Evolutionary conservation across 2,113 vertebrate genomes (phyloP), one percentile per base, ranked within the genome.

Genomic region (Hippocampus barbouri): DNA sequence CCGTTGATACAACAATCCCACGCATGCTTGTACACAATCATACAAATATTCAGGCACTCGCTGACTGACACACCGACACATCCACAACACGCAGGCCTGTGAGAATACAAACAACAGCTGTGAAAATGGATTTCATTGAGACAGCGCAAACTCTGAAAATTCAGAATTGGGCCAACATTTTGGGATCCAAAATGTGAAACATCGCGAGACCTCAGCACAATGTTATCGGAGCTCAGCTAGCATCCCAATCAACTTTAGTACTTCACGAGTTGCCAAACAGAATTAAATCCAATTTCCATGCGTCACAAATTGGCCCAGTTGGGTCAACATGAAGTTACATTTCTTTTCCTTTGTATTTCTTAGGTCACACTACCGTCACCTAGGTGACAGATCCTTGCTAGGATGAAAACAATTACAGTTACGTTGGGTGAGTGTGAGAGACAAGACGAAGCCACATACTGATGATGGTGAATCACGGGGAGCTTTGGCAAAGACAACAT

Each of bases 1-100:
- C 67, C 78, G 73, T 81, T 66, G 68, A 69, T 82, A 79, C 80
- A 79, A 86, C 73, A 79, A 66, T 80, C 71, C 68, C 59, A 84
- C 59, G 68, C 78, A 65, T 83, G 73, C 69, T 71, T 71, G 57
- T 74, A 77, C 73, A 72, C 71, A 78, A 63, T 66, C 43, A 77
- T 70, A 72, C 25, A 59, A 63, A 73, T 27, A 45, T 23, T 60
- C 10, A 34, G 27, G 25, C 54, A 70, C 40, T 66, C 72, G 56
- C 10, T 18, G 66, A 34, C 34, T 63, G 66, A 38, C 69, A 38
- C 67, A 15, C 56, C 27, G 56, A 6, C 56, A 47, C n/a, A 41
- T 53, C 57, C 10, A 23, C 63, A 49, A 51, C 40, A 41, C 40
- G 62, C 14, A n/a, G 38, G 47, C 41, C 56, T 21, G 64, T 45